Evolutionary conservation across 2,888 invertebrate species (phyloP).

Genomic region (Drosophila yooni): DNA sequence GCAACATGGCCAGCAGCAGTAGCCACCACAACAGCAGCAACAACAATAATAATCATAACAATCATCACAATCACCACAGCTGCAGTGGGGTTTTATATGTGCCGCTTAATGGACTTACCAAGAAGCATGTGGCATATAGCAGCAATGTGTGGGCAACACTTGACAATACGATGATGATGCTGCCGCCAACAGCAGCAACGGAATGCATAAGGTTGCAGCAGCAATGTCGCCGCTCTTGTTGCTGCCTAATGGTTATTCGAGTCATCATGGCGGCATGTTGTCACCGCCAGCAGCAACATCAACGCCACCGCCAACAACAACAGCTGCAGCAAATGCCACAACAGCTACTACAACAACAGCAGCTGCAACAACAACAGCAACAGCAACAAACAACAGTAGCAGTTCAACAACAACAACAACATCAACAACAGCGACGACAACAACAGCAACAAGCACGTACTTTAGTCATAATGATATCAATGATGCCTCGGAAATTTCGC

Average conservation of each 20-base stretch:
- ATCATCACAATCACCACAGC: slow-evolving; percentile 28
- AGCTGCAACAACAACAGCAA: slow-evolving; percentile 7
- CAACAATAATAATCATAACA: slow-evolving; percentile 15
- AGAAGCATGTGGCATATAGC: slow-evolving; percentile 63
- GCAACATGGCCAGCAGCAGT: slow-evolving; percentile 6
- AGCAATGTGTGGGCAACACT: slow-evolving; percentile 49
- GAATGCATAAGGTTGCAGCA: slow-evolving; percentile 33
- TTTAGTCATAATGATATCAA: slow-evolving; percentile 83
- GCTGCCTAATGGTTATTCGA: slow-evolving; percentile 56
- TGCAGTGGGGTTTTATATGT: slow-evolving; percentile 63
- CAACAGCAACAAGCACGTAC: slow-evolving; percentile 44
- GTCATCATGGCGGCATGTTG: slow-evolving; percentile 45
- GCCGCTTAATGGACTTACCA: slow-evolving; percentile 60
- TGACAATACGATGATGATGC: slow-evolving; percentile 44
- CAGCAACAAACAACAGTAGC: slow-evolving; percentile 1
- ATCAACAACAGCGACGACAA: slow-evolving; percentile 17
- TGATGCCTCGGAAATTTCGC: slow-evolving; percentile 85
- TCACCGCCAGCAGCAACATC: slow-evolving; percentile 56
- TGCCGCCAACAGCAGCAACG: slow-evolving; percentile 25
- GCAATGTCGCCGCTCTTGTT: slow-evolving; percentile 44
- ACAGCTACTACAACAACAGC: slow-evolving; percentile 13
- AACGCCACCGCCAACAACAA: slow-evolving; percentile 16
- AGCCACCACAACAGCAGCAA: slow-evolving; percentile 7
- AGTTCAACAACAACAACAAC: slow-evolving; percentile 13
- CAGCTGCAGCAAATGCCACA: slow-evolving; percentile 17